Evolutionary conservation across 2,797 vertebrate genomes (phyloP).

Genomic region (Cuculus canorus): DNA sequence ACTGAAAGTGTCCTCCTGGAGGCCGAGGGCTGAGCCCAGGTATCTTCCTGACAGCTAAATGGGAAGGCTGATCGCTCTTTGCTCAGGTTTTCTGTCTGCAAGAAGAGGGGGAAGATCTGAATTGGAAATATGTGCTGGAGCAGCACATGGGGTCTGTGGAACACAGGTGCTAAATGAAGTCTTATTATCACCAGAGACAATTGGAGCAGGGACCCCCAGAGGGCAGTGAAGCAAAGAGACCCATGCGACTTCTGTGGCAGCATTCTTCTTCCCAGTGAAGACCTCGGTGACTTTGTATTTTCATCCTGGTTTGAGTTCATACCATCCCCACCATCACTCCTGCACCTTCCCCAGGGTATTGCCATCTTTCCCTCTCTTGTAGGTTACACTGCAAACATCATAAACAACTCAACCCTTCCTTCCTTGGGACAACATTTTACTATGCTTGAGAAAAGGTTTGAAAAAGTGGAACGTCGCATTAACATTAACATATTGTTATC

Average conservation of each 20-base stretch:
- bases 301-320: not conserved
- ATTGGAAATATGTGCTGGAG: not conserved
- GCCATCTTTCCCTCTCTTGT: not conserved
- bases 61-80: not conserved
- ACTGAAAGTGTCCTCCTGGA: not conserved
- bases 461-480: not conserved
- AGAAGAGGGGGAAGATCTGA: not conserved
- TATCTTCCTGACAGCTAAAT: not conserved
- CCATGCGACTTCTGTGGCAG: not conserved
- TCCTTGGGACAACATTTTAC: not conserved
- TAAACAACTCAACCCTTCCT: not conserved
- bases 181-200: not conserved
- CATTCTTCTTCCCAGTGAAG: not conserved
- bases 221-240: not conserved
- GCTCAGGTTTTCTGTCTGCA: not conserved
- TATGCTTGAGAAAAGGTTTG: not conserved
- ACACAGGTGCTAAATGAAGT: rapidly evolving
- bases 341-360: not conserved
- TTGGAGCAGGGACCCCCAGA: not conserved
- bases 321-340: not conserved
- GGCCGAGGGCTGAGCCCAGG: not conserved
- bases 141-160: not conserved
- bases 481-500: not conserved
- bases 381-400: not conserved
- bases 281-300: not conserved